Evolutionary conservation across 2,888 invertebrate species (phyloP).

Genomic region (Melangyna quadrimaculata): DNA sequence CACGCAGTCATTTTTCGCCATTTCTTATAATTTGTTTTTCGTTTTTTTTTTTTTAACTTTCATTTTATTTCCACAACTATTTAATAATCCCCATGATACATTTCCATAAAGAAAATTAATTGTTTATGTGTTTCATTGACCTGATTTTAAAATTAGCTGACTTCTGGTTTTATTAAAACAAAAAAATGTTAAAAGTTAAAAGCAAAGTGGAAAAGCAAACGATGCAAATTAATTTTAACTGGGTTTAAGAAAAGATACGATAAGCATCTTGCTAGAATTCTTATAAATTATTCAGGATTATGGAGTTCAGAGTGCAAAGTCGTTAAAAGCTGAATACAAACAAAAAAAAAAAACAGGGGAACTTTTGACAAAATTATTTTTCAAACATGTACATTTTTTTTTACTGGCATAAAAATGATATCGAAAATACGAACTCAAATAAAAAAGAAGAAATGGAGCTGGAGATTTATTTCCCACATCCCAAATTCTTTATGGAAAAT

Average conservation of each 20-base stretch:
- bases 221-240: background rate
- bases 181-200: background rate
- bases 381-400: no score
- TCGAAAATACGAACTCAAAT: no score
- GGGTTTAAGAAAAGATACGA: background rate
- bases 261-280: background rate
- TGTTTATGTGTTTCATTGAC: constrained; percentile 10
- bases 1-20: background rate
- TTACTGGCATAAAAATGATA: no score
- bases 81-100: background rate
- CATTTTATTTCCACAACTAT: background rate
- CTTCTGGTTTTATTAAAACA: background rate
- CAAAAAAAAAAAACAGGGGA: no score
- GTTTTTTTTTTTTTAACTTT: constrained; percentile 20
- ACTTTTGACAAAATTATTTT: no score
- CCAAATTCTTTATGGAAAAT: no score
- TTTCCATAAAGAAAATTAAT: background rate
- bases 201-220: background rate
- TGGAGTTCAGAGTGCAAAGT: no score
- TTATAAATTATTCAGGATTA: background rate
- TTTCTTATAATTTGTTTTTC: background rate
- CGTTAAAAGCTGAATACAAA: no score
- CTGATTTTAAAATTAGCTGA: constrained; percentile 1
- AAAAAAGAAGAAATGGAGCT: no score
- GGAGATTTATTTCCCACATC: no score